Percentiles rank a stretch among this genome's conserved stretches.
Conservation (phyloP, 2,113 vertebrate species). For the Melanerpes formicivorus region DNA sequence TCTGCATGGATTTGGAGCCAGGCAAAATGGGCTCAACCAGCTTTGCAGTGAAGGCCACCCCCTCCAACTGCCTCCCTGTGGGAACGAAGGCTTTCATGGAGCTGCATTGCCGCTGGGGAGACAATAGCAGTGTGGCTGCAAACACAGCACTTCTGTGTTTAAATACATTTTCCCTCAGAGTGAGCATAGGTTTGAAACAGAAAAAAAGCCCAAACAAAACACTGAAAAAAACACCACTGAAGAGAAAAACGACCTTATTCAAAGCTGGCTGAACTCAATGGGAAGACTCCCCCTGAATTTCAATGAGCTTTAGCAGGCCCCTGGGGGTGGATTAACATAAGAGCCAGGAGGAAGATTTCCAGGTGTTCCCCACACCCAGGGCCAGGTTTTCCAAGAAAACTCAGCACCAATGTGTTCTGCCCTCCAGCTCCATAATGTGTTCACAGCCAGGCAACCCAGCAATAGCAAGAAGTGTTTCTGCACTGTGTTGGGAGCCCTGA, state of each 20-base stretch:
- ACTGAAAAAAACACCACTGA: neutral
- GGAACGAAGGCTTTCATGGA: neutral
- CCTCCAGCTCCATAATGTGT: neutral
- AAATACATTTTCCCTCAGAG: conserved; percentile 30
- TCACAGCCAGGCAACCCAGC: neutral
- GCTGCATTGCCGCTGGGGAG: rapidly evolving
- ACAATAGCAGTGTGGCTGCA: rapidly evolving
- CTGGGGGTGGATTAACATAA: neutral
- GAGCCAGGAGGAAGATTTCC: conserved; percentile 26
- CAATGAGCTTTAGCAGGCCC: neutral
- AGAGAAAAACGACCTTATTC: conserved; percentile 17
- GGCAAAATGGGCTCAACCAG: rapidly evolving
- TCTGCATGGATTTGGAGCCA: neutral
- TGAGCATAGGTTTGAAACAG: neutral
- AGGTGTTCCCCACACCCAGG: conserved; percentile 37
- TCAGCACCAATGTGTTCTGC: neutral
- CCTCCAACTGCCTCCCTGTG: neutral
- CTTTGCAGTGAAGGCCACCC: neutral
- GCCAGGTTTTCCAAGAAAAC: conserved; percentile 23
- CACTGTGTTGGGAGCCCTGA: conserved; percentile 14
- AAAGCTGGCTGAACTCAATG: neutral
- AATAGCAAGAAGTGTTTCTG: neutral
- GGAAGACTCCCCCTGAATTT: conserved; percentile 35
- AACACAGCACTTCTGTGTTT: neutral
- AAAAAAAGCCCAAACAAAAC: neutral